Evolutionary conservation across 2,113 vertebrate species (phyloP).

Genomic region (Rhegmatorhina hoffmannsi): DNA sequence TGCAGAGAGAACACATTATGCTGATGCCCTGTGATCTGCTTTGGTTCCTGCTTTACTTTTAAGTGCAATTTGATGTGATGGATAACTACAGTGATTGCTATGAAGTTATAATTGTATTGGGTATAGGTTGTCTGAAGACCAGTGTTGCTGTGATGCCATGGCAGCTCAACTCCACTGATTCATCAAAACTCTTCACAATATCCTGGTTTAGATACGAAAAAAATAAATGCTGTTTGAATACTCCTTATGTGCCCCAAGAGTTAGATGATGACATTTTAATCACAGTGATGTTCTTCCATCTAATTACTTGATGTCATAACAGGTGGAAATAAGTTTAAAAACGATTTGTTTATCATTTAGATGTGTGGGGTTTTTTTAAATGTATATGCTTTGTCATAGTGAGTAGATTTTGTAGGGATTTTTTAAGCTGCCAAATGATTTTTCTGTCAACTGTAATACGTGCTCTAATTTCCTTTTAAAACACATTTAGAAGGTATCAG

Average conservation of each 20-base stretch:
- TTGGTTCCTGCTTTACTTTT: neutral
- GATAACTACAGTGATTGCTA: neutral
- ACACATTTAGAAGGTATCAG: neutral
- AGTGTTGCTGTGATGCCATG: neutral
- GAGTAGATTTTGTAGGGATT: neutral
- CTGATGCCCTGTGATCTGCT: neutral
- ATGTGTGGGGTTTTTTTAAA: neutral
- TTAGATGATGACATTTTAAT: neutral
- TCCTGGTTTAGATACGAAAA: neutral
- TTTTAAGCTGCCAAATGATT: neutral
- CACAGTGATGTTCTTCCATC: neutral
- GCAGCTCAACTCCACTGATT: neutral
- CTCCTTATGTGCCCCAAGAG: neutral
- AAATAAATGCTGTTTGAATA: neutral
- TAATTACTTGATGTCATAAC: neutral
- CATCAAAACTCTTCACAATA: neutral
- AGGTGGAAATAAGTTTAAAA: neutral
- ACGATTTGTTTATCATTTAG: neutral
- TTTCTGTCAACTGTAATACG: neutral
- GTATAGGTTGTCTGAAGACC: neutral
- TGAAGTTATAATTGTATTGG: conserved; percentile 2
- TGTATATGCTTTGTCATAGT: neutral
- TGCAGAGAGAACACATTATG: neutral
- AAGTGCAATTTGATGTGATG: conserved; percentile 38
- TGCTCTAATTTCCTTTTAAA: neutral